Percentiles rank a stretch among this genome's conserved stretches.
These are phyloP conservation scores for Podarcis lilfordi DNA, from an alignment of 2,797 vertebrate genomes.

Conservation along the genomic window DNA sequence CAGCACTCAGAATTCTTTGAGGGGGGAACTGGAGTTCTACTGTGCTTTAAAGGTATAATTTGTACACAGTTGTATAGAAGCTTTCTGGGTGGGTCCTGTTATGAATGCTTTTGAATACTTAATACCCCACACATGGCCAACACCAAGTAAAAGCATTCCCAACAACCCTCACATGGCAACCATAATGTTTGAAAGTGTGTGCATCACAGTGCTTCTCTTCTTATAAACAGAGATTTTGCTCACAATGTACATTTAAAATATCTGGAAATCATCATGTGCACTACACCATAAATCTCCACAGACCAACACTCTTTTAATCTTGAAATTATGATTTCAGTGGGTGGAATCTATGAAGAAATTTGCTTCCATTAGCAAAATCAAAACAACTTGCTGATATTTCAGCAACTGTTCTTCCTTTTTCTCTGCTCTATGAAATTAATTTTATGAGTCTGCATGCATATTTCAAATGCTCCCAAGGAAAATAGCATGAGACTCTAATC, in stretches of 20 bases:
- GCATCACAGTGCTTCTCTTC: background rate
- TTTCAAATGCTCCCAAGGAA: background rate
- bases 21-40: no score
- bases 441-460: background rate
- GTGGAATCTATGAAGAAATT: background rate
- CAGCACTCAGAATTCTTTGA: no score
- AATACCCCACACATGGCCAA: background rate
- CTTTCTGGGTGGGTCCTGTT: background rate
- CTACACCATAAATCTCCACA: background rate
- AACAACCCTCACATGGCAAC: background rate
- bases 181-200: background rate
- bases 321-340: background rate
- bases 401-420: background rate
- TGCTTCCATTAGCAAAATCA: background rate
- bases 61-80: background rate
- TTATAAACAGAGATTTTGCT: background rate
- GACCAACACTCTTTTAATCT: background rate
- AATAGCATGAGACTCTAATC: background rate
- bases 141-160: background rate
- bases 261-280: background rate
- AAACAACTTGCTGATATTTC: conserved; percentile 4
- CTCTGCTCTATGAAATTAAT: background rate
- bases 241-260: background rate
- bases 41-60: background rate
- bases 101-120: background rate